phyloP scores from a whole-genome alignment of 1,140 invertebrate species.

The Solenopsis invicta region DNA sequence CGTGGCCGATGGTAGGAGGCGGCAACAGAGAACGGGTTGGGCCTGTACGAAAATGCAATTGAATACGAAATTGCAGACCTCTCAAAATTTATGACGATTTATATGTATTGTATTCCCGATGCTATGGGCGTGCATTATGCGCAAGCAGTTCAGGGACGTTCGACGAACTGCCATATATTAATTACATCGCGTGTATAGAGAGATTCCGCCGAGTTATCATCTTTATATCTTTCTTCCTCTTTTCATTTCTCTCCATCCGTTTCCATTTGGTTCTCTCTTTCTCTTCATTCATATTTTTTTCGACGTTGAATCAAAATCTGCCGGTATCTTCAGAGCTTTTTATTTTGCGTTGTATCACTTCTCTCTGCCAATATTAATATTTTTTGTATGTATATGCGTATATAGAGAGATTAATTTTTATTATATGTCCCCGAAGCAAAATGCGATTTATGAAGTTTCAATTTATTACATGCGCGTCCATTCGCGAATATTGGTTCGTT shows the following conservation, averaged over 20 bases:
- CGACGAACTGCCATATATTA: slow-evolving; percentile 70
- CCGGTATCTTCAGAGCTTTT: background rate
- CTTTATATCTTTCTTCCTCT: background rate
- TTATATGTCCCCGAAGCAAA: background rate
- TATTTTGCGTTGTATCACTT: background rate
- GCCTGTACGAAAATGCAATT: slow-evolving; percentile 76
- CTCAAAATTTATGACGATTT: slow-evolving; percentile 83
- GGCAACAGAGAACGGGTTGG: slow-evolving; percentile 58
- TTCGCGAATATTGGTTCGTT: background rate
- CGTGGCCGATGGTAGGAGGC: slow-evolving; percentile 17
- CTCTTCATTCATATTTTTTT: background rate
- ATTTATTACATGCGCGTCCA: slow-evolving; percentile 11
- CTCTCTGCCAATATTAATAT: background rate
- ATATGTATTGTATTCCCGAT: slow-evolving; percentile 79
- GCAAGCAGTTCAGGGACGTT: slow-evolving; percentile 51
- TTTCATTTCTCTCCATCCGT: background rate
- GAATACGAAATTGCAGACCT: slow-evolving; percentile 80
- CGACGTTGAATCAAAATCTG: background rate
- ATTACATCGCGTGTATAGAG: slow-evolving; percentile 47
- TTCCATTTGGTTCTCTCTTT: background rate
- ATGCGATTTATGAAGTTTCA: slow-evolving; percentile 13
- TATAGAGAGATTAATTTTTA: slow-evolving; percentile 18
- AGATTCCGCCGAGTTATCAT: slow-evolving; percentile 11
- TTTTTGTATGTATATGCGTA: background rate
- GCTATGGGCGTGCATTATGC: slow-evolving; percentile 75